Percentiles rank a stretch among this genome's conserved stretches.
Conservation (phyloP, 2,888 invertebrate species). For the Desoria tigrina region DNA sequence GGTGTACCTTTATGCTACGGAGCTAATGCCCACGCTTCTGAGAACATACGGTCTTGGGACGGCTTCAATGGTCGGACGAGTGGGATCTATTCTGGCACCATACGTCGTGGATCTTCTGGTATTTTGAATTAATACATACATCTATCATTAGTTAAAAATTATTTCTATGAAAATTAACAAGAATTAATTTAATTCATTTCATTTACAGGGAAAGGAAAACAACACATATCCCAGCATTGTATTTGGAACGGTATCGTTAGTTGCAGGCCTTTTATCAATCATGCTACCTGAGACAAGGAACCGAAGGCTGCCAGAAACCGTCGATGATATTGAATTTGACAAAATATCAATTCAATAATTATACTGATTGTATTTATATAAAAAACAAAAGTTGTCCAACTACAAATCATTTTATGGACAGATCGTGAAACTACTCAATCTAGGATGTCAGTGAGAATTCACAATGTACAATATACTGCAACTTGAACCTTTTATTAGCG, state of each 20-base stretch:
- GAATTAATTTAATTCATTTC: background rate
- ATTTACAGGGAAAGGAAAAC: slow-evolving; percentile 35
- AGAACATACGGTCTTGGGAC: slow-evolving; percentile 51
- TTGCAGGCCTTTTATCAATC: slow-evolving; percentile 39
- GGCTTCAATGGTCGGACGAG: slow-evolving; percentile 49
- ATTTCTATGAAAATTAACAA: background rate
- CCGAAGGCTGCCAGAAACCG: slow-evolving; percentile 47
- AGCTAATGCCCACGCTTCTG: slow-evolving; percentile 50
- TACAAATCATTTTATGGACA: too few relatives aligned
- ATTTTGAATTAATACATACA: slow-evolving; percentile 6
- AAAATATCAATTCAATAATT: slow-evolving; percentile 17
- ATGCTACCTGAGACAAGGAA: slow-evolving; percentile 49
- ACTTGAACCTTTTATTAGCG: too few relatives aligned
- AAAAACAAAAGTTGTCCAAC: too few relatives aligned
- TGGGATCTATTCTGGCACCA: slow-evolving; percentile 49
- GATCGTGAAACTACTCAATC: too few relatives aligned
- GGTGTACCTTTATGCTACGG: slow-evolving; percentile 52
- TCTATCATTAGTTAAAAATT: background rate
- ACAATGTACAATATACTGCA: too few relatives aligned
- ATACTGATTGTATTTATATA: background rate
- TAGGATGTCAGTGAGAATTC: too few relatives aligned
- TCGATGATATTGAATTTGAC: slow-evolving; percentile 47
- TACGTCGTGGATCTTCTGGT: slow-evolving; percentile 49
- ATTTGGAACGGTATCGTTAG: slow-evolving; percentile 31
- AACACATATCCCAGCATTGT: slow-evolving; percentile 38